Base-by-base conservation (phyloP, 37 sponge, comb jelly and placozoan genomes). In the Chondrosia reniformis region DNA sequence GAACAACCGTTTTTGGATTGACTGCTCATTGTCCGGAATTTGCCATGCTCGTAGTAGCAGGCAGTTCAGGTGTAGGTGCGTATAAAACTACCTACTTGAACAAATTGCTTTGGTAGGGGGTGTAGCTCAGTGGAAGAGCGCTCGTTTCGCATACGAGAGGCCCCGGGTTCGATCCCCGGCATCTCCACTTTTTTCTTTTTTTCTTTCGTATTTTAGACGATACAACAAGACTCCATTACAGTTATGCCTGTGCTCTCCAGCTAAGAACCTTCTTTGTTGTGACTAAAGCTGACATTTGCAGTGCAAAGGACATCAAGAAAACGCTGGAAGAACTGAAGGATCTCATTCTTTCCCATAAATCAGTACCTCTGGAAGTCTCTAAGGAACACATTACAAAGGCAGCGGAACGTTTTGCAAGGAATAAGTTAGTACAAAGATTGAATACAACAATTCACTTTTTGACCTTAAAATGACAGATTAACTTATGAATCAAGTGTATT, bases 101-200 rank as follows among this genome's bases (percentile, higher is more conserved):
- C 27, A 27, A 45, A 0, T 62, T 76, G 25, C 2, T 19, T 8
- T 19, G 32, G 46, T 76, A 52, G 97, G 97, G 97, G 97, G 91
- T 97, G 94, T 97, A 97, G 97, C 97, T 97, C 97, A 97, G 97
- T 86, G 97, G 97, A 93, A 97, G 97, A 97, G 97, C 97, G 97
- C 94, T 93, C 84, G 97, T 94, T 97, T 97, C 94, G 97, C 97
- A 97, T 97, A 94, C 80, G 87, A 93, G 94, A 97, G 97, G 97
- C 94, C 97, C 92, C 94, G 97, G 97, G 97, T 97, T 97, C 97
- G 87, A 97, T 90, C 86, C 97, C 97, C 97, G 92, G 92, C 92
- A 93, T 93, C 97, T 97, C 97, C 97, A 97, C 58, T 78, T 85
- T 91, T 91, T 90, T 79, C 80, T 45, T 38, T 32, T 82, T 77